These are phyloP conservation scores for Leptodirus hochenwartii DNA, from an alignment of 2,888 invertebrate genomes.

Conservation along the genomic window DNA sequence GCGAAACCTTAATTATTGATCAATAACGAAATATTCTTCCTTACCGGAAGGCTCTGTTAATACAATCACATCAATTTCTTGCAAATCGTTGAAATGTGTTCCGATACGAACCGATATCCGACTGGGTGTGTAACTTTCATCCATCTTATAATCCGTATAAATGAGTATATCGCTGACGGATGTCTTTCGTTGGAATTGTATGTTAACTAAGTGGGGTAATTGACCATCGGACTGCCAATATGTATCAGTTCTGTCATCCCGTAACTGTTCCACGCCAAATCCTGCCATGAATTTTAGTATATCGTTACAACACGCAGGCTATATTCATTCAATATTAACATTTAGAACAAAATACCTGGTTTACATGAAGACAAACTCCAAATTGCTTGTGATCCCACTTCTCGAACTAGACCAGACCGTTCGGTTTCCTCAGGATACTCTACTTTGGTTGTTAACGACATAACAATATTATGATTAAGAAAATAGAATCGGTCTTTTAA, in stretches of 20 bases:
- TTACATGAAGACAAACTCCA: slow-evolving; percentile 99
- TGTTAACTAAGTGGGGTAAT: slow-evolving; percentile 91
- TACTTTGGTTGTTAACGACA: slow-evolving; percentile 14
- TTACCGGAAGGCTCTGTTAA: slow-evolving; percentile 74
- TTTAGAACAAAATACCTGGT: slow-evolving; percentile 44
- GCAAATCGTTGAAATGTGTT: slow-evolving; percentile 90
- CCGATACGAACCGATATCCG: slow-evolving; percentile 85
- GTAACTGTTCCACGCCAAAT: slow-evolving; percentile 91
- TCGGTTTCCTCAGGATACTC: slow-evolving; percentile 38
- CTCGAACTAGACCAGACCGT: slow-evolving; percentile 24
- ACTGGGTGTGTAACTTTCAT: slow-evolving; percentile 97
- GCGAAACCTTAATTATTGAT: slow-evolving; percentile 3
- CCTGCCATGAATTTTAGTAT: slow-evolving; percentile 34
- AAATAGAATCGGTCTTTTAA: no score
- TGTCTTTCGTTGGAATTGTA: slow-evolving; percentile 89
- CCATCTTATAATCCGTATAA: slow-evolving; percentile 93
- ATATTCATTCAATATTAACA: slow-evolving; percentile 1
- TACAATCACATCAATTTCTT: slow-evolving; percentile 88
- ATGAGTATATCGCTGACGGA: slow-evolving; percentile 90
- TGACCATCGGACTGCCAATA: slow-evolving; percentile 99
- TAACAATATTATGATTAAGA: no score
- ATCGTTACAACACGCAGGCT: neutral
- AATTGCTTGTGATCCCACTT: slow-evolving; percentile 40
- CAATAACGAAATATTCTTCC: slow-evolving; percentile 2
- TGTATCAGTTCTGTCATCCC: slow-evolving; percentile 90